A percentile compares a stretch with the other conserved stretches of the same genome.
phyloP scores from a whole-genome alignment of 2,113 vertebrate genomes.

The Colaptes auratus region DNA sequence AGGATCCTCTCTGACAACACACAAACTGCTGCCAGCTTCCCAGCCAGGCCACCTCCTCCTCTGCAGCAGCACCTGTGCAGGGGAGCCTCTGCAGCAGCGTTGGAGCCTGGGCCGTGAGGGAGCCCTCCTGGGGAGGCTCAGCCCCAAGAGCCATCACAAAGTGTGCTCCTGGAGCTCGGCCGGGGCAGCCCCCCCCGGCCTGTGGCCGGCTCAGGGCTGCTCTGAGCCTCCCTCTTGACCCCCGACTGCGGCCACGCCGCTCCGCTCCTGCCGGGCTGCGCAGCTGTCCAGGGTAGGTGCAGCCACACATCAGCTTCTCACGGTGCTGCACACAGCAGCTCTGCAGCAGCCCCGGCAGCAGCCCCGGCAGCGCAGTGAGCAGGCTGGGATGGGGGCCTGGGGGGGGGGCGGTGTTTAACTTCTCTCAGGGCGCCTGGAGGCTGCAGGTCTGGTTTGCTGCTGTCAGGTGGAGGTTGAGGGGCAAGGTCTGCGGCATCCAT shows the following conservation, averaged over 20 bases:
- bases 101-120: not conserved
- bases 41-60: not conserved
- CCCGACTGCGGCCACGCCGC: accelerated
- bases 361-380: constrained; percentile 11
- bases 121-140: not conserved
- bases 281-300: accelerated
- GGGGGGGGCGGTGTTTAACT: not conserved
- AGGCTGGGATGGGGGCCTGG: not conserved
- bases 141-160: not conserved
- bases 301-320: not conserved
- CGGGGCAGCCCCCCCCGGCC: not conserved
- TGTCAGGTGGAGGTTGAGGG: not conserved
- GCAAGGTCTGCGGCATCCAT: not conserved
- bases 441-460: not conserved
- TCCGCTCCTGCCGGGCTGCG: not conserved
- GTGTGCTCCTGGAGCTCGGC: not conserved
- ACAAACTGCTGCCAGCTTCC: not conserved
- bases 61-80: too few relatives aligned
- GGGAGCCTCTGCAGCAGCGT: accelerated
- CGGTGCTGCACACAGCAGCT: constrained; percentile 16
- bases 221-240: not conserved
- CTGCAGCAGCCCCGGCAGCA: constrained; percentile 55
- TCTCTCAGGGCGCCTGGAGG: not conserved
- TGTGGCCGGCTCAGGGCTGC: not conserved
- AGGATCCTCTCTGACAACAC: not conserved